Base-by-base conservation (phyloP, 2,797 vertebrate species). In the Smutsia temminckii region DNA sequence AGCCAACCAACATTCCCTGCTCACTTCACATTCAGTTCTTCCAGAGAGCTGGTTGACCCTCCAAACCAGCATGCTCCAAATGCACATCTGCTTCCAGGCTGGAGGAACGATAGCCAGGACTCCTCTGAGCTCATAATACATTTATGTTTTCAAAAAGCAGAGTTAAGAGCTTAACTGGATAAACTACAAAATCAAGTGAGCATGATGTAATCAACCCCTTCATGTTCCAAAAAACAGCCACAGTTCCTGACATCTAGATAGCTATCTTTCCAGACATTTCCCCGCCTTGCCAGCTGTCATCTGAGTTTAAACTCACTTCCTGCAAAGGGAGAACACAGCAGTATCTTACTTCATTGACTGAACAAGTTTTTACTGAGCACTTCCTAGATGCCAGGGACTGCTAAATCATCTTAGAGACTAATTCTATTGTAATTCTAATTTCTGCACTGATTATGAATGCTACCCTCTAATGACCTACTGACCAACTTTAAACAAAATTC, bases 121-220 rank as follows among this genome's bases (percentile, higher is more conserved):
- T 90, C 93, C 55, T 3, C 80, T 85, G 90, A 91, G 92, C 91
- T 96, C 89, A 92, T 90, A 91, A 91, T 95, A 96, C 94, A 95
- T 96, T 95, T 96, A 88, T 94, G 88, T 96, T 96, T 97, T 94
- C 94, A 96, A 97, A 97, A 97, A 97, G 87, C 75, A 93, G 71
- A 95, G 87, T 89, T 94, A 95, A 97, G 93, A 96, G 68, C 89
- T 95, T 95, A 93, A 96, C 93, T 96, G 95, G 95, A 95, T 93
- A 92, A 92, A 95, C 85, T 96, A 79, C 80, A 96, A 85, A 97
- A 96, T 96, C 95, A 92, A 96, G 86, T 85, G 53, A 96, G 72
- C 64, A 90, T 97, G 96, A 97, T 37, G 91, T 94, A 96, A 95
- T 94, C 95, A 92, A 74, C 61, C 63, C 59, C 72, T 95, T 79